Percentiles rank a stretch among this genome's conserved stretches.
These are phyloP conservation scores for Dolichoris vasculosae DNA, from an alignment of 1,140 invertebrate genomes.

Conservation along the genomic window DNA sequence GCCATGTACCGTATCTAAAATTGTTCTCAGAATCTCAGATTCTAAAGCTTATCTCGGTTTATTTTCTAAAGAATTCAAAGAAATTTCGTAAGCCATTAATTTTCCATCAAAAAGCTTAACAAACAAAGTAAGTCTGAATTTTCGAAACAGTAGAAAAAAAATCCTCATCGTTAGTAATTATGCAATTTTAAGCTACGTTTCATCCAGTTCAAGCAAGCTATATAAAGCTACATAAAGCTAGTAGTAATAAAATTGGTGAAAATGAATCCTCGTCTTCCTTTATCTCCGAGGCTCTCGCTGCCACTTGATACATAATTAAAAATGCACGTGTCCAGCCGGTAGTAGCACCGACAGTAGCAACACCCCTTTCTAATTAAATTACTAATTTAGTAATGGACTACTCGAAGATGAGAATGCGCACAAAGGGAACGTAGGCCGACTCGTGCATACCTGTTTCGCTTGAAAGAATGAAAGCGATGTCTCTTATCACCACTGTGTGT, in stretches of 20 bases:
- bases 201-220: not conserved
- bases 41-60: not conserved
- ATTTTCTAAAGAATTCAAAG: constrained; percentile 5
- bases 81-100: constrained; percentile 33
- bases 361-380: constrained; percentile 51
- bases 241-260: constrained; percentile 46
- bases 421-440: constrained; percentile 1
- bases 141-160: not conserved
- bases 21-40: not conserved
- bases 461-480: constrained; percentile 28
- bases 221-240: constrained; percentile 21
- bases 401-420: not conserved
- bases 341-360: not conserved
- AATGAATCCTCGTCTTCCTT: constrained; percentile 2
- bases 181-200: not conserved
- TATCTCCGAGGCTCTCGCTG: not conserved
- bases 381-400: constrained; percentile 51
- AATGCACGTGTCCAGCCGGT: constrained; percentile 26
- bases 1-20: not conserved
- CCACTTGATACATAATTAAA: constrained; percentile 47
- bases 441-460: not conserved
- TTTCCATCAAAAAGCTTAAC: constrained; percentile 23
- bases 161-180: constrained; percentile 14
- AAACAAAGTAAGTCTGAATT: not conserved
- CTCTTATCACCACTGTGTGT: not conserved